Base-by-base conservation (phyloP, 2,888 invertebrate species). In the Polymixis lichenea region DNA sequence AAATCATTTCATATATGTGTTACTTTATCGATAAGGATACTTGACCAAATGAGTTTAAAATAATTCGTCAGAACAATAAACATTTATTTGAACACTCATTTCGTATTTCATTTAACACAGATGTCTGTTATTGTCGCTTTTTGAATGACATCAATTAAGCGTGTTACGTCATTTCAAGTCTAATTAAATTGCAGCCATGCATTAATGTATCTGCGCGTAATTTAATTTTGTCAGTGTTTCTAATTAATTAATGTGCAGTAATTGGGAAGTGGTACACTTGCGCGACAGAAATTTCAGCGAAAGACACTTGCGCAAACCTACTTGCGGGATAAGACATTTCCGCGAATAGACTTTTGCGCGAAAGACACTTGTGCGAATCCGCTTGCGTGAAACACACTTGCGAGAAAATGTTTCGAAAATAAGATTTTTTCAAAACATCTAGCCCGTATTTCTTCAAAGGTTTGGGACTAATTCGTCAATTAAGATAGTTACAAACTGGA, bases 121-220 rank as follows among this genome's bases (percentile, higher is more conserved):
- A 55, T 66, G 46, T 38, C 28, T 55, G 61, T 77, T 38, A 60
- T 17, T 28, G 64, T n/a, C 32, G 65, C 28, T 19, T 55, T 77
- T 72, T 72, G 66, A 77, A 82, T 72, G 66, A 28, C 66, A 67
- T 72, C 46, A 77, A 66, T 82, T 77, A 53, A 56, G n/a, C 56
- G n/a, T 38, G 68, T 72, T 28, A 49, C n/a, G 28, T 51, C 43
- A 38, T 46, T 32, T n/a, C 62, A 64, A 53, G 58, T 8, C 32
- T 69, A 69, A 69, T 76, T 81, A 76, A 56, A 69, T 58, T 82
- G 46, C 76, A 58, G n/a, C 64, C 46, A 69, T 55, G 56, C 58
- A 82, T 64, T 53, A 64, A 76, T 76, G 68, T 69, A 46, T 32
- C 19, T 51, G n/a, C 46, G n/a, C 4, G 62, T 82, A 65, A 82